These are phyloP conservation scores for Vanessa tameamea DNA, from an alignment of 1,140 invertebrate species.

Conservation along the genomic window DNA sequence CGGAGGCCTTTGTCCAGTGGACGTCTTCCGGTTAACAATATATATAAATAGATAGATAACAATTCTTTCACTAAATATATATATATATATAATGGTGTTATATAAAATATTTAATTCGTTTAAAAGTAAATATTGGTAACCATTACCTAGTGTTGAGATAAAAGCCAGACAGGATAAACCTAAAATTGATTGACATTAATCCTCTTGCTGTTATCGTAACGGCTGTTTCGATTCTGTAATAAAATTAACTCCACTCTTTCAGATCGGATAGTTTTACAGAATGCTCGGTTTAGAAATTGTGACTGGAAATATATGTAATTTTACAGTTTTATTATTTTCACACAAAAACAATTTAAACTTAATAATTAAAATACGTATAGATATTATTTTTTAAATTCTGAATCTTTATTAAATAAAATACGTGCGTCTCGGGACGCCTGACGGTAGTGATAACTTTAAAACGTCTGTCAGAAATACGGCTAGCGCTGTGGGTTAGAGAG, in stretches of 20 bases:
- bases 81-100: too few relatives aligned
- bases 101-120: background rate
- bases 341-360: background rate
- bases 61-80: too few relatives aligned
- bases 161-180: background rate
- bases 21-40: too few relatives aligned
- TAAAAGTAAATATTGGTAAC: background rate
- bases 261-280: background rate
- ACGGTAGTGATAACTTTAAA: too few relatives aligned
- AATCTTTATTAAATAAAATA: too few relatives aligned
- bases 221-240: background rate
- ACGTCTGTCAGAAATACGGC: too few relatives aligned
- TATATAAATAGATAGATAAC: too few relatives aligned
- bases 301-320: background rate
- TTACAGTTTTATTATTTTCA: slow-evolving; percentile 1
- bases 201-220: background rate
- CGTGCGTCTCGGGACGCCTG: too few relatives aligned
- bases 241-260: background rate
- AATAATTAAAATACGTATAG: too few relatives aligned
- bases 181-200: slow-evolving; percentile 13
- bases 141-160: background rate
- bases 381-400: too few relatives aligned
- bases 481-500: too few relatives aligned
- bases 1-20: too few relatives aligned
- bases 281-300: background rate